Conservation (phyloP, 2,113 vertebrate species). For the Colossoma macropomum region DNA sequence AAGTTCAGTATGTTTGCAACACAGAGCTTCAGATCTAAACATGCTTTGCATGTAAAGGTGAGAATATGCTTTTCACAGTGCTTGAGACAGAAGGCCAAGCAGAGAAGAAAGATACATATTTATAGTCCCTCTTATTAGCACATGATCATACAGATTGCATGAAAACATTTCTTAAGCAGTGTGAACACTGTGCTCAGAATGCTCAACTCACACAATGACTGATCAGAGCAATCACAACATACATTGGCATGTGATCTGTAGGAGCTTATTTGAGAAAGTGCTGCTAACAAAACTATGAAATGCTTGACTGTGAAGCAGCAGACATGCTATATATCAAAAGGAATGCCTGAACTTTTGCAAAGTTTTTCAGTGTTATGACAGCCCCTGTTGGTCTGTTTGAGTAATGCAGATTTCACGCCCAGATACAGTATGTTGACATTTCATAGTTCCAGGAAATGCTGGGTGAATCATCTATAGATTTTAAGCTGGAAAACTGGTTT, state of each 20-base stretch:
- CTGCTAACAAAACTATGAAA: background rate
- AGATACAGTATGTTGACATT: background rate
- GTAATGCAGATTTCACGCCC: constrained; percentile 5
- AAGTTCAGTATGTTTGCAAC: background rate
- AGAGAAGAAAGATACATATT: background rate
- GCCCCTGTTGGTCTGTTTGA: background rate
- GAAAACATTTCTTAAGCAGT: background rate
- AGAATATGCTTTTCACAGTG: too few relatives aligned
- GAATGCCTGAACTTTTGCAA: background rate
- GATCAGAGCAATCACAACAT: background rate
- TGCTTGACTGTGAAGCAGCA: background rate
- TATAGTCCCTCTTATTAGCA: background rate
- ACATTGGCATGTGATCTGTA: background rate
- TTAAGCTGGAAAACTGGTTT: too few relatives aligned
- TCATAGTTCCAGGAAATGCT: background rate
- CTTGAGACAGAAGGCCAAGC: background rate
- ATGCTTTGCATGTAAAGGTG: background rate
- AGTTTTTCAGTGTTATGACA: background rate
- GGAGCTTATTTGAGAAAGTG: background rate
- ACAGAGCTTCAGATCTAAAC: background rate
- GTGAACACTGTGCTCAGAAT: background rate
- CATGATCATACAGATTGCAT: too few relatives aligned
- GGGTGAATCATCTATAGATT: background rate
- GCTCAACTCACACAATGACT: background rate
- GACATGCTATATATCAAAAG: background rate